These are phyloP conservation scores for Acleris literana DNA, from an alignment of 2,888 invertebrate species.

Conservation along the genomic window DNA sequence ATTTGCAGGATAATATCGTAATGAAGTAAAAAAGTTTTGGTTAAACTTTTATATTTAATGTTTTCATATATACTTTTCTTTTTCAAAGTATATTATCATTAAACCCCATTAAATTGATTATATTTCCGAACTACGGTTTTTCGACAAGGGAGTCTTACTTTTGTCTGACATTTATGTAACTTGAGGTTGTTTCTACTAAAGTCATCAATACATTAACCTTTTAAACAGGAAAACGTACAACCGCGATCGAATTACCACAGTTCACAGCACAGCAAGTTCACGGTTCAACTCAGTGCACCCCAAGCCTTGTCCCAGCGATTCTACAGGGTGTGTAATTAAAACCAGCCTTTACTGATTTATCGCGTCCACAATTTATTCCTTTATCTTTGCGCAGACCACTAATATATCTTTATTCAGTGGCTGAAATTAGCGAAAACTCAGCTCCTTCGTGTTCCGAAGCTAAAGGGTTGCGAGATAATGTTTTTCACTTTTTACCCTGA, in stretches of 20 bases:
- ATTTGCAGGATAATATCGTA: too few species aligned
- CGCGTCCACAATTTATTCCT: constrained; percentile 80
- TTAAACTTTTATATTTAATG: too few species aligned
- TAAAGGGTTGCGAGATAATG: constrained; percentile 69
- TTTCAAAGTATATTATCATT: background rate
- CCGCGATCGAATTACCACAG: too few species aligned
- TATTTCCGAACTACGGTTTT: too few species aligned
- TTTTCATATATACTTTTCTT: too few species aligned
- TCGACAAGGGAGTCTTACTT: too few species aligned
- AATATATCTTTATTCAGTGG: constrained; percentile 81
- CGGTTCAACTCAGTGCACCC: constrained; percentile 40
- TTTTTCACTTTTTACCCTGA: constrained; percentile 59
- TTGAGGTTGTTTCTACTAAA: too few species aligned
- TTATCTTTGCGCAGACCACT: constrained; percentile 79
- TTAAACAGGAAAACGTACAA: too few species aligned
- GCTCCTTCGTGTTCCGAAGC: constrained; percentile 38
- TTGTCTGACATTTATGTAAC: too few species aligned
- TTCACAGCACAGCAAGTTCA: constrained; percentile 30
- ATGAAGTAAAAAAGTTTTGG: too few species aligned
- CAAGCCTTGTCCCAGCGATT: constrained; percentile 46
- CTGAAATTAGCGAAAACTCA: constrained; percentile 79
- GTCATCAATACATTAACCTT: too few species aligned
- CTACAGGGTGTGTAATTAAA: constrained; percentile 76
- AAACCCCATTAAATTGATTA: constrained; percentile 25
- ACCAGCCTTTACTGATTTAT: constrained; percentile 82